Percentiles rank a stretch among this genome's conserved stretches.
phyloP scores from a whole-genome alignment of 2,797 vertebrate species.

The Myotis planiceps region DNA sequence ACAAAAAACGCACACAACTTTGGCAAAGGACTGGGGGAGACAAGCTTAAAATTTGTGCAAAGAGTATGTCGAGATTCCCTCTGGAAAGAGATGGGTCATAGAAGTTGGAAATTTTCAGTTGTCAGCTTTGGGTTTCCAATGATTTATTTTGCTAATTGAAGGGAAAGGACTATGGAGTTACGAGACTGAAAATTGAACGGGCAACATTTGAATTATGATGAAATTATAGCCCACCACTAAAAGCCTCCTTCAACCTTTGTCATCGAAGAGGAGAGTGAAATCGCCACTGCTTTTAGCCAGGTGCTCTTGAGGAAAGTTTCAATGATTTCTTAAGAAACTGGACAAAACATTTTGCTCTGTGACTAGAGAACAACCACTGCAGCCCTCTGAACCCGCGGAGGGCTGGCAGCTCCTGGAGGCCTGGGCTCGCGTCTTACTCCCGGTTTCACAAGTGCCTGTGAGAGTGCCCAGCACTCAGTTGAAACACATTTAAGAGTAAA shows the following conservation, averaged over 20 bases:
- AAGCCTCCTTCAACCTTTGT: slow-evolving; percentile 66
- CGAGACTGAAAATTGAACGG: slow-evolving; percentile 76
- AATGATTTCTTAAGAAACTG: background rate
- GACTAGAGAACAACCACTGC: background rate
- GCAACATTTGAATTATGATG: slow-evolving; percentile 72
- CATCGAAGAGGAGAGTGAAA: slow-evolving; percentile 45
- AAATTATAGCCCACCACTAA: slow-evolving; percentile 69
- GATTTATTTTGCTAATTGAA: slow-evolving; percentile 80
- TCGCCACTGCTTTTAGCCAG: slow-evolving; percentile 1
- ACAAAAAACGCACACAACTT: background rate
- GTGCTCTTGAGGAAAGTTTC: slow-evolving; percentile 31
- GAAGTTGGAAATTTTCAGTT: slow-evolving; percentile 67
- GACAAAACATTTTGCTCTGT: background rate
- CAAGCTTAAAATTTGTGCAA: slow-evolving; percentile 40
- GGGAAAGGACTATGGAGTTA: slow-evolving; percentile 65
- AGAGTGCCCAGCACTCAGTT: background rate
- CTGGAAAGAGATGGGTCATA: slow-evolving; percentile 47
- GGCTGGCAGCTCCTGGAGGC: background rate
- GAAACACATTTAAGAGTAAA: slow-evolving; percentile 30
- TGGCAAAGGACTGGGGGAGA: background rate
- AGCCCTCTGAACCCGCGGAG: background rate
- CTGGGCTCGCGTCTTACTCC: background rate
- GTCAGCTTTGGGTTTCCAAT: slow-evolving; percentile 43
- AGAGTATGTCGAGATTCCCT: slow-evolving; percentile 43
- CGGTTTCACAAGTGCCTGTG: background rate